Evolutionary conservation across 2,797 vertebrate species (phyloP).

Genomic region (Botia kubotai): DNA sequence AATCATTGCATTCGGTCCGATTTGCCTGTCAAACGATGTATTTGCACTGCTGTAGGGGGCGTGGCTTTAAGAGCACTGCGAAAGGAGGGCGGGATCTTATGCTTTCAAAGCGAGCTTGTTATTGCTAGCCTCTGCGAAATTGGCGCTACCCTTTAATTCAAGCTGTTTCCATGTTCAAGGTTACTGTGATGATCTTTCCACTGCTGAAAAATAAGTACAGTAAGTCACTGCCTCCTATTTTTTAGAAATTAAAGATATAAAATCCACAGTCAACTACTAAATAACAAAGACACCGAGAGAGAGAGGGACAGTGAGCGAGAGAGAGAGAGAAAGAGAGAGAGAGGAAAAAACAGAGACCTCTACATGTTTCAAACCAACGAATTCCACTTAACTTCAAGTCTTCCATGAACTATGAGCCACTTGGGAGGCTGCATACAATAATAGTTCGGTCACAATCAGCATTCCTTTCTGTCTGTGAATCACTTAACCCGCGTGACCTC

Average conservation of each 20-base stretch:
- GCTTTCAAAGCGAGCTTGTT: too few species aligned
- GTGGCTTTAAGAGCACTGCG: too few species aligned
- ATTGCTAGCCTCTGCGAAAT: too few species aligned
- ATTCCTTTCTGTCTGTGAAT: constrained; percentile 27
- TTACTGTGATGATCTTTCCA: too few species aligned
- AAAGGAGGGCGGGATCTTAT: too few species aligned
- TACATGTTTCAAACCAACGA: neutral
- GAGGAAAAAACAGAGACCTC: neutral
- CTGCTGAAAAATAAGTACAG: too few species aligned
- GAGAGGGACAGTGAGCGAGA: neutral
- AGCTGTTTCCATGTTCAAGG: too few species aligned
- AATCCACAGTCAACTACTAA: constrained; percentile 9
- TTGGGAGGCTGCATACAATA: constrained; percentile 19
- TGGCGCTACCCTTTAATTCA: too few species aligned
- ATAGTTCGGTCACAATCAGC: constrained; percentile 15
- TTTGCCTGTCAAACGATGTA: too few species aligned
- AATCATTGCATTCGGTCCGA: too few species aligned
- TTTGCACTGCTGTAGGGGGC: too few species aligned
- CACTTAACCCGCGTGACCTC: constrained; percentile 47
- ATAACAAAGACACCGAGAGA: neutral
- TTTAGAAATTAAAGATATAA: neutral
- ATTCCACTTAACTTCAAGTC: constrained; percentile 1
- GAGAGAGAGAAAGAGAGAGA: neutral
- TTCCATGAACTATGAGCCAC: constrained; percentile 30
- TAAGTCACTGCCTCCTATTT: neutral